Evolutionary conservation across 2,797 vertebrate species (phyloP).

Genomic region (Xenops minutus): DNA sequence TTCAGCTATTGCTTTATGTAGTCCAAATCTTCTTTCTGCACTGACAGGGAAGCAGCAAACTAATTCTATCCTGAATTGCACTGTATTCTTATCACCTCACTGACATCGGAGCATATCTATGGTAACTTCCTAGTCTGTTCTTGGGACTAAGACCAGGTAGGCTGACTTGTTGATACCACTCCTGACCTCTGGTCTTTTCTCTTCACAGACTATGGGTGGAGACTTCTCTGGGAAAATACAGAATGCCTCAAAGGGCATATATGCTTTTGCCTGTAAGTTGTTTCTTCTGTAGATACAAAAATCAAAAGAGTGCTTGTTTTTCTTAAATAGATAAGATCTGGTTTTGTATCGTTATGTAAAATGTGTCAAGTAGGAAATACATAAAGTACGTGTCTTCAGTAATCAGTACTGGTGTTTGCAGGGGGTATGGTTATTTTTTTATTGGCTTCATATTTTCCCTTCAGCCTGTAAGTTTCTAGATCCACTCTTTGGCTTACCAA

Average conservation of each 20-base stretch:
- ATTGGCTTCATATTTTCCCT: background rate
- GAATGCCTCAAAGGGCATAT: conserved; percentile 90
- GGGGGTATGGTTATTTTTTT: background rate
- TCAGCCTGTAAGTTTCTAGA: background rate
- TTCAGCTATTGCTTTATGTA: background rate
- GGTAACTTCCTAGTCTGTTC: background rate
- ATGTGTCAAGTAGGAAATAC: background rate
- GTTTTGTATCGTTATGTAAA: background rate
- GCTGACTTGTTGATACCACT: background rate
- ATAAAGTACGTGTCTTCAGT: background rate
- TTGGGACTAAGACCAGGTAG: background rate
- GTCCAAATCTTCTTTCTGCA: background rate
- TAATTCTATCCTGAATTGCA: background rate
- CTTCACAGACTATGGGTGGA: conserved; percentile 92
- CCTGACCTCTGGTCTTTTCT: background rate
- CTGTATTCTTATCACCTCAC: background rate
- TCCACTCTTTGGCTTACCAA: background rate
- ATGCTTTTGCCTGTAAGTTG: conserved; percentile 90
- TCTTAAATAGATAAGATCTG: background rate
- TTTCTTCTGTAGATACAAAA: background rate
- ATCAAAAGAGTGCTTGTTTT: background rate
- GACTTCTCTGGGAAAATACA: conserved; percentile 89
- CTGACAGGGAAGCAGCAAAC: background rate
- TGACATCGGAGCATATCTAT: background rate
- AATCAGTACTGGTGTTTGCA: background rate